phyloP scores from a whole-genome alignment of 2,797 vertebrate species.

The Poecile montanus region DNA sequence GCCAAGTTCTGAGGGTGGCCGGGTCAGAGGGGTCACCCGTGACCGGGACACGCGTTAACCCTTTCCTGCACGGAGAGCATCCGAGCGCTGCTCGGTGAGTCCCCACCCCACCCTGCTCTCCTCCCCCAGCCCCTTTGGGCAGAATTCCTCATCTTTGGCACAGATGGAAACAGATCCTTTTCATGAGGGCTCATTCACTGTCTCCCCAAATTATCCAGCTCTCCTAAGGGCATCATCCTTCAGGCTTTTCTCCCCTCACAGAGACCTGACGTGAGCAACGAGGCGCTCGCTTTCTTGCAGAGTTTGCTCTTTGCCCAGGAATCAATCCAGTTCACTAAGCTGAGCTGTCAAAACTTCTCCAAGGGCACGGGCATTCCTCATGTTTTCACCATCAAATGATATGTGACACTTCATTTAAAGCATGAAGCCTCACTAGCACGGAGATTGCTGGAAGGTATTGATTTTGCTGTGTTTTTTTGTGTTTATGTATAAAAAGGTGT shows the following conservation, averaged over 20 bases:
- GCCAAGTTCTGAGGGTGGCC: not conserved
- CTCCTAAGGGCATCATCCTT: not conserved
- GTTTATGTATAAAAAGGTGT: not conserved
- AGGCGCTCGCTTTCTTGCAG: not conserved
- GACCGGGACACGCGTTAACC: rapidly evolving
- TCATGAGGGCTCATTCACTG: not conserved
- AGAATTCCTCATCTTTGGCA: not conserved
- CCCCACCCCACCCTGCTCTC: not conserved
- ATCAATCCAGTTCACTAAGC: not conserved
- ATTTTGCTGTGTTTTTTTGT: not conserved
- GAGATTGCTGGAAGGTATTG: not conserved
- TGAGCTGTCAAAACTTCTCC: constrained; percentile 23
- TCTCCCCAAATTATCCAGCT: not conserved
- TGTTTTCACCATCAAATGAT: not conserved
- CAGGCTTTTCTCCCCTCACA: not conserved
- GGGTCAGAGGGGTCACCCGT: not conserved
- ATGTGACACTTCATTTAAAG: constrained; percentile 25
- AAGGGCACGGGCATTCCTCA: not conserved
- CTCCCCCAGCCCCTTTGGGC: not conserved
- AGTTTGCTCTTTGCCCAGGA: constrained; percentile 8
- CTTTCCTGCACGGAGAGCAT: not conserved
- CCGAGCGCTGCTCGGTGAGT: not conserved
- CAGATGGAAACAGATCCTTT: not conserved
- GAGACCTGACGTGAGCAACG: not conserved
- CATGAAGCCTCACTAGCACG: not conserved